Evolutionary conservation across 2,113 vertebrate species (phyloP).

Genomic region (Nannobrachium achirus): DNA sequence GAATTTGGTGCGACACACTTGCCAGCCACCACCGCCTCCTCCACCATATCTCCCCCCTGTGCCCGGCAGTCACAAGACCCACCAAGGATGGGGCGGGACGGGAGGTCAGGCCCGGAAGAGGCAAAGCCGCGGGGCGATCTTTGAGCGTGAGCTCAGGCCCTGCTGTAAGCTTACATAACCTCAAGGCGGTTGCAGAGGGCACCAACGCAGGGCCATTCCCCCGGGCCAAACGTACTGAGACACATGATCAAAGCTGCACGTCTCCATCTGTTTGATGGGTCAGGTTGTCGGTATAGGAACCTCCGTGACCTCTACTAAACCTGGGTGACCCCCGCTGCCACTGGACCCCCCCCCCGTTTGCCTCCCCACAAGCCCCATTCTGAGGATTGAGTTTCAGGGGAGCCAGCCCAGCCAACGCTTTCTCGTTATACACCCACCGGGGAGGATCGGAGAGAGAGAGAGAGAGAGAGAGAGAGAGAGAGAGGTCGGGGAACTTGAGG

Average conservation of each 20-base stretch:
- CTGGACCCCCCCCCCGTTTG: not conserved
- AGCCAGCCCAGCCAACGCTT: conserved; percentile 46
- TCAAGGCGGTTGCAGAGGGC: conserved; percentile 31
- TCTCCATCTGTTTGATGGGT: conserved; percentile 33
- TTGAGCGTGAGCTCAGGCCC: not conserved
- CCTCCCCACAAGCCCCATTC: conserved; percentile 32
- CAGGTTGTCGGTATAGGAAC: conserved; percentile 34
- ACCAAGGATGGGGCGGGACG: conserved; percentile 23
- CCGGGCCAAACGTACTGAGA: conserved; percentile 14
- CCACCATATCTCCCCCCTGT: conserved; percentile 9
- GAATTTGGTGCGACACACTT: too few species aligned
- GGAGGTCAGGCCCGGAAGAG: conserved; percentile 44
- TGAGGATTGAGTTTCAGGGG: conserved; percentile 64
- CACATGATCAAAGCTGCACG: conserved; percentile 44
- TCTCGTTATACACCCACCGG: conserved; percentile 46
- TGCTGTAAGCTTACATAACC: conserved; percentile 41
- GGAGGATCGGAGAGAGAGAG: conserved; percentile 44
- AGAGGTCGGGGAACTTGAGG: conserved; percentile 3
- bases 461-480: too few species aligned
- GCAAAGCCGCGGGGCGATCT: not conserved
- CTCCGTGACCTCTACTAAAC: conserved; percentile 50
- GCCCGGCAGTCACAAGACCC: conserved; percentile 61
- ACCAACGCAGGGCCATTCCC: not conserved
- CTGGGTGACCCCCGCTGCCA: conserved; percentile 33
- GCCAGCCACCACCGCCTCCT: not conserved